Base-by-base conservation (phyloP, 2,888 invertebrate genomes). In the Arctia plantaginis region DNA sequence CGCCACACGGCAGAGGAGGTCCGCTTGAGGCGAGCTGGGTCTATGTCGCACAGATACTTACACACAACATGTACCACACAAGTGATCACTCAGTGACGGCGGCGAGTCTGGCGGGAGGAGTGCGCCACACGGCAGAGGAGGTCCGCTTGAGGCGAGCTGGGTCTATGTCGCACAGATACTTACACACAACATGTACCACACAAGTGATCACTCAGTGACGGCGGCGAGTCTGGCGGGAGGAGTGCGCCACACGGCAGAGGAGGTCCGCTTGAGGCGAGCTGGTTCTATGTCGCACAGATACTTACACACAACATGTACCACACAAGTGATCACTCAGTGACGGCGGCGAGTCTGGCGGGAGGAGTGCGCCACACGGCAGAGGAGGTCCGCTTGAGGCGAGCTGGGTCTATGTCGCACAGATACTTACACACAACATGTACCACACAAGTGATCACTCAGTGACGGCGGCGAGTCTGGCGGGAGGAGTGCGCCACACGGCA, bases 1-100 rank as follows among this genome's bases (percentile, higher is more conserved):
- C 97, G 96, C 98, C 98, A 98, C 73, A 97, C 96, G 65, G 97
- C 97, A 85, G 97, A 97, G 0, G 98, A 98, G 62, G 97, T 97
- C 66, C 98, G 96, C 90, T 97, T 97, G 85, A 98, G 93, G 64
- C 96, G 94, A 69, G 93, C 94, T 70, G 96, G 96, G 90, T 97
- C 97, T 80, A 98, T 97, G 77, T 93, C 92, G 55, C 20, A 47
- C 47, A 47, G 20, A 47, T 27, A 7, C 47, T 47, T 7, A 47
- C 47, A 47, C 47, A 47, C 47, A 47, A 47, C 47, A 47, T 47
- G 47, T 47, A 59, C 84, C 86, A 90, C 47, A 20, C 47, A 47
- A 47, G 47, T 20, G 47, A 47, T 47, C 47, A 47, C 87, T 91
- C 90, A 0, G 92, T 90, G 87, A 97, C 91, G 86, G 96, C 94